Conservation (phyloP, 1,140 invertebrate genomes). For the Magallana ariakensis region DNA sequence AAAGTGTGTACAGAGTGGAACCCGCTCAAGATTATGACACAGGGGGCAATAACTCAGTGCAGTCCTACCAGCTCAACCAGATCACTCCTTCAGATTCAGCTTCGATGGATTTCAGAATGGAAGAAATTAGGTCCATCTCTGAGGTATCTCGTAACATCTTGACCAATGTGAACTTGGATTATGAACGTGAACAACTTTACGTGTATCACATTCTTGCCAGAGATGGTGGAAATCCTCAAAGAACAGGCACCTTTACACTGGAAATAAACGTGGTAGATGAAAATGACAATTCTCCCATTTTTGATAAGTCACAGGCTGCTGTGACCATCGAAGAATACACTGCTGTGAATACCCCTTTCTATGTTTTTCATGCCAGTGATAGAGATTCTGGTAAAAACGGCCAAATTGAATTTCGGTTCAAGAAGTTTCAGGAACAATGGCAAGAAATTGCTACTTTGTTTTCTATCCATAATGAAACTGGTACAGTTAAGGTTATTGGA, state of each 20-base stretch:
- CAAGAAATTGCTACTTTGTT: constrained; percentile 54
- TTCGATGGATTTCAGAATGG: constrained; percentile 53
- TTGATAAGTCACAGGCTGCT: constrained; percentile 87
- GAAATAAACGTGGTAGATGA: constrained; percentile 66
- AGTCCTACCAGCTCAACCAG: constrained; percentile 59
- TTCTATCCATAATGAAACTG: constrained; percentile 45
- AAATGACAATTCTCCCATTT: constrained; percentile 80
- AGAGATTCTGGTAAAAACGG: constrained; percentile 94
- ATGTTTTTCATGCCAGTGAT: constrained; percentile 88
- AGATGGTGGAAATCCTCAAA: constrained; percentile 92
- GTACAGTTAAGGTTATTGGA: constrained; percentile 40
- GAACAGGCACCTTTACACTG: constrained; percentile 85
- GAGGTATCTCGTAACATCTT: not conserved
- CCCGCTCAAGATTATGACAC: constrained; percentile 68
- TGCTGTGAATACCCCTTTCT: constrained; percentile 84
- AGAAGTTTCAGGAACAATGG: constrained; percentile 45
- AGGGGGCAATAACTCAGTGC: constrained; percentile 82
- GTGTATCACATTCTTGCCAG: constrained; percentile 90
- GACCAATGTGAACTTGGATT: constrained; percentile 84
- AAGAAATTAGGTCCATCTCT: constrained; percentile 45
- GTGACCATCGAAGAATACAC: constrained; percentile 90
- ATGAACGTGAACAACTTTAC: constrained; percentile 89
- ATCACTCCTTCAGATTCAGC: not conserved
- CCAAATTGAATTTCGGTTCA: constrained; percentile 85
- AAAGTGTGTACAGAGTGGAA: constrained; percentile 85